These are phyloP conservation scores for Gila orcuttii DNA, from an alignment of 2,113 vertebrate genomes.

Conservation along the genomic window DNA sequence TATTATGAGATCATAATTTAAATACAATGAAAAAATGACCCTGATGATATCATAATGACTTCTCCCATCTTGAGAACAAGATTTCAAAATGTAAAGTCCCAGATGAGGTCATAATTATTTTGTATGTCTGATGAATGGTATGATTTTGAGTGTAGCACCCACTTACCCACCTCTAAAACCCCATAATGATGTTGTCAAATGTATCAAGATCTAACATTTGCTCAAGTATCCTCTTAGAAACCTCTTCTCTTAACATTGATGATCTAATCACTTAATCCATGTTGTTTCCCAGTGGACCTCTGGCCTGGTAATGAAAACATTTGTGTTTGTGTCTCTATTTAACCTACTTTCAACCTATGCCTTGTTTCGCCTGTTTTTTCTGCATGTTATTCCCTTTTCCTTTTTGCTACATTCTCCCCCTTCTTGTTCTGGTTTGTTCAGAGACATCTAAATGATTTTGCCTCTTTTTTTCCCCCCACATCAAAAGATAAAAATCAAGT, in stretches of 20 bases:
- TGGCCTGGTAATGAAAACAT: slow-evolving; percentile 58
- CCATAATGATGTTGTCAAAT: neutral
- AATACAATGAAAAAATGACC: neutral
- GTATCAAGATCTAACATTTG: neutral
- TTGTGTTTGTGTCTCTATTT: slow-evolving; percentile 66
- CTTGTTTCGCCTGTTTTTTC: neutral
- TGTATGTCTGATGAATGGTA: neutral
- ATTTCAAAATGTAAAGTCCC: neutral
- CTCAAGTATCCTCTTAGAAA: slow-evolving; percentile 12
- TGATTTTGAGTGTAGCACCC: neutral
- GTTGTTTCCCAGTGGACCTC: slow-evolving; percentile 10
- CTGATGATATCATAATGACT: neutral
- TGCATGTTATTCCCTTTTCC: neutral
- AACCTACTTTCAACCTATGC: slow-evolving; percentile 62
- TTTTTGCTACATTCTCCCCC: slow-evolving; percentile 13
- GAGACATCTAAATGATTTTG: neutral
- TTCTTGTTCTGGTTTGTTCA: slow-evolving; percentile 2
- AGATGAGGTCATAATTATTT: neutral
- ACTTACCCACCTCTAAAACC: neutral
- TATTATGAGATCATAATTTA: neutral
- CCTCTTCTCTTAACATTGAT: neutral
- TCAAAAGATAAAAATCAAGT: neutral
- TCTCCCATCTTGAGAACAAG: neutral
- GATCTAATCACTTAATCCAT: slow-evolving; percentile 14
- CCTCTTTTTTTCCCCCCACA: slow-evolving; percentile 28